These are phyloP conservation scores for fruit fly (Drosophila melanogaster) DNA, from an alignment of 1,140 invertebrate genomes.

Conservation along the genomic window Release_6_plus_ISO1_MT NT_037436.4:20934001-20934500, in stretches of 20 bases:
- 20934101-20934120: slow-evolving; percentile 83
- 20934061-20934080: slow-evolving; percentile 63
- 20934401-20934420: slow-evolving; percentile 49
- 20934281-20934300: background rate
- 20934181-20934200: slow-evolving; percentile 66
- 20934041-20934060: slow-evolving; percentile 6
- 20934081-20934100: slow-evolving; percentile 82
- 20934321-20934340: slow-evolving; percentile 13
- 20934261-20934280: slow-evolving; percentile 11
- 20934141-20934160: slow-evolving; percentile 38
- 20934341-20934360: slow-evolving; percentile 69
- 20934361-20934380: slow-evolving; percentile 78
- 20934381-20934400: slow-evolving; percentile 74
- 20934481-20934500: slow-evolving; percentile 54
- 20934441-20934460: slow-evolving; percentile 81
- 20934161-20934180: slow-evolving; percentile 32
- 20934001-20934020: slow-evolving; percentile 30
- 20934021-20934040: slow-evolving; percentile 22
- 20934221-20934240: slow-evolving; percentile 60
- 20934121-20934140: slow-evolving; percentile 57
- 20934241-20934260: slow-evolving; percentile 74
- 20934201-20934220: slow-evolving; percentile 64
- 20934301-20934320: slow-evolving; percentile 32
- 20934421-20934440: slow-evolving; percentile 79
- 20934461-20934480: slow-evolving; percentile 83